Evolutionary conservation across 2,888 invertebrate genomes (phyloP), one percentile per base, ranked within the genome.

Genomic region (Pseudanteris insignis): DNA sequence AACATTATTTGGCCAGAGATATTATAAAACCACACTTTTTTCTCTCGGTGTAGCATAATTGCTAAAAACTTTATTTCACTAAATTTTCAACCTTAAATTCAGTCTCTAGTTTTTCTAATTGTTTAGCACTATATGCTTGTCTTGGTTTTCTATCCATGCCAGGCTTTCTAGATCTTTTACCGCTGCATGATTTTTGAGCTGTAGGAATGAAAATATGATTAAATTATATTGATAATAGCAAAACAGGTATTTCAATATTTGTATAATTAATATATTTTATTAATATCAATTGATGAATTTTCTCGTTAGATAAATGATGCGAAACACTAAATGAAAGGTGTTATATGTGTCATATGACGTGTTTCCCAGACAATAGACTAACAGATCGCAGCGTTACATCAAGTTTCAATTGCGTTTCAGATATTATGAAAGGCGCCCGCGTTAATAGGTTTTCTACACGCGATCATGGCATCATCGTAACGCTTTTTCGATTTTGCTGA

Each of bases 71-170:
- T n/a, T n/a, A n/a, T n/a, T n/a, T n/a, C n/a, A n/a, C n/a, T n/a
- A n/a, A n/a, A n/a, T n/a, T n/a, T n/a, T n/a, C n/a, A n/a, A 87
- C 88, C 84, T 95, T 95, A 81, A 97, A 97, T 81, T 97, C 97
- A 4, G 89, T 86, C 81, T 97, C 97, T 14, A 97, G 84, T 61
- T 90, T 83, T 72, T 96, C 95, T 24, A 97, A 82, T 75, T 97
- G 97, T 74, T 92, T 93, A 0, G 94, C 91, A 75, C 95, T 96
- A 83, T 97, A 97, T 0, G 96, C 96, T 81, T 97, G 97, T 1
- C 97, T 84, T 0, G 96, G 97, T 77, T 97, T 97, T 7, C 97
- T 83, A 76, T 97, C 96, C 8, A 94, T 86, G 0, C 93, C 94
- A 0, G 92, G 89, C 76, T 94, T 91, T 15, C 96, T 84, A 0